Base-by-base conservation (phyloP, 1,140 invertebrate genomes). In the Zaprionus davidi region DNA sequence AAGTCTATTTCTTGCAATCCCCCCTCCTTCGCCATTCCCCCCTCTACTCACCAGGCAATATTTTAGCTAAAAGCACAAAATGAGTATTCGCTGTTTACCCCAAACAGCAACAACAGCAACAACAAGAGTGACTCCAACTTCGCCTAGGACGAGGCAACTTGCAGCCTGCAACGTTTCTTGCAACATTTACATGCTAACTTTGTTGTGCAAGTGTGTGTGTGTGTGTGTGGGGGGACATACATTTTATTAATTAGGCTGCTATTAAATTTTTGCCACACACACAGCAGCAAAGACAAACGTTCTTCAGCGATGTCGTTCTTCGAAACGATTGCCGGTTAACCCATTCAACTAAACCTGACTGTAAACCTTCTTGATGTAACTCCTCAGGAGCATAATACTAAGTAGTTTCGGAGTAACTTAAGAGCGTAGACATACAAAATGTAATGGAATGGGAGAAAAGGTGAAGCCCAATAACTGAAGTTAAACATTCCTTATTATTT, bases 51-150 rank as follows among this genome's bases (percentile, higher is more conserved):
- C 51, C 31, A 28, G 46, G 34, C 36, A 66, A 70, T 73, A 78
- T 74, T 84, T 82, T 74, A 74, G 77, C 77, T 69, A 77, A 80
- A 79, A 71, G 66, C 77, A 62, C 51, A 77, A 64, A 76, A 73
- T 51, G 12, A 67, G 53, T 56, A 56, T 56, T 56, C 38, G 17
- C 46, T 63, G 28, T 70, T 41, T 70, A 41, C 67, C 51, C 69
- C 62, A 73, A 68, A 66, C 26, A 68, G 58, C 51, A 31, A 20
- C 20, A 20, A 34, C 31, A 28, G 0, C 26, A 34, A 34, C 31
- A 34, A 34, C 9, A 34, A n/a, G 6, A n/a, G 13, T 15, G 49
- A 24, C 58, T 57, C 38, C 63, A 70, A 64, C 58, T 75, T 75
- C 57, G 53, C 67, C 72, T 64, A 34, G 57, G 53, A 38, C 67